phyloP scores from a whole-genome alignment of 2,797 vertebrate genomes.

The Siniperca obscura region DNA sequence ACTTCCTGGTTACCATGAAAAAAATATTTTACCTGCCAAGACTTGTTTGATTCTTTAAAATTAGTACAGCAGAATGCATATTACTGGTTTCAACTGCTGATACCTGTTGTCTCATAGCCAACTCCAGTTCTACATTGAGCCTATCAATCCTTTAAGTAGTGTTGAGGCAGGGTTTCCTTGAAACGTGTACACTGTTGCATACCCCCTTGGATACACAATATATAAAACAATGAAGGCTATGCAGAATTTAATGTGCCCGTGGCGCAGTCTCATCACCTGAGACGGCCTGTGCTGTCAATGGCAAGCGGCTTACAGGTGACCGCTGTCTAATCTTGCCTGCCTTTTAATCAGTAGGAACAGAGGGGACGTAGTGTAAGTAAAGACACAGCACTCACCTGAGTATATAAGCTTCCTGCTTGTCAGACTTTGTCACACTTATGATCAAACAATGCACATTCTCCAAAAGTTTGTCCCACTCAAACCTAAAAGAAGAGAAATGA shows the following conservation, averaged over 20 bases:
- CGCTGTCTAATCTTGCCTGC: slow-evolving; percentile 52
- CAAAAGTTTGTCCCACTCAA: slow-evolving; percentile 99
- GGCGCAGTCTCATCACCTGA: not conserved
- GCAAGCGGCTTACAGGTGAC: slow-evolving; percentile 52
- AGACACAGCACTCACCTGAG: slow-evolving; percentile 91
- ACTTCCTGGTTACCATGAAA: not conserved
- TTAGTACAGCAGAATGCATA: not conserved
- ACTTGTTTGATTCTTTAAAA: too few relatives aligned
- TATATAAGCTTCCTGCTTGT: slow-evolving; percentile 99
- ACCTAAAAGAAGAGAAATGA: slow-evolving; percentile 82
- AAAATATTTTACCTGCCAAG: not conserved
- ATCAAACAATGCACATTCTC: slow-evolving; percentile 99
- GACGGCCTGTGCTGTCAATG: not conserved
- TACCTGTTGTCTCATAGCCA: not conserved
- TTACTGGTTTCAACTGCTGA: not conserved
- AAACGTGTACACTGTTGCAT: too few relatives aligned
- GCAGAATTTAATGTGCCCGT: not conserved
- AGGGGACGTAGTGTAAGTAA: not conserved
- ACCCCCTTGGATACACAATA: not conserved
- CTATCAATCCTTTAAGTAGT: too few relatives aligned
- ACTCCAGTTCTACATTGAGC: not conserved
- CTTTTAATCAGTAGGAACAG: slow-evolving; percentile 25
- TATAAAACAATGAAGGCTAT: not conserved
- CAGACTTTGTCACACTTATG: slow-evolving; percentile 99
- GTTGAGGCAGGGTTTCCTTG: too few relatives aligned